Conservation (phyloP, 2,888 invertebrate genomes). For the Drepanosiphum platanoidis region DNA sequence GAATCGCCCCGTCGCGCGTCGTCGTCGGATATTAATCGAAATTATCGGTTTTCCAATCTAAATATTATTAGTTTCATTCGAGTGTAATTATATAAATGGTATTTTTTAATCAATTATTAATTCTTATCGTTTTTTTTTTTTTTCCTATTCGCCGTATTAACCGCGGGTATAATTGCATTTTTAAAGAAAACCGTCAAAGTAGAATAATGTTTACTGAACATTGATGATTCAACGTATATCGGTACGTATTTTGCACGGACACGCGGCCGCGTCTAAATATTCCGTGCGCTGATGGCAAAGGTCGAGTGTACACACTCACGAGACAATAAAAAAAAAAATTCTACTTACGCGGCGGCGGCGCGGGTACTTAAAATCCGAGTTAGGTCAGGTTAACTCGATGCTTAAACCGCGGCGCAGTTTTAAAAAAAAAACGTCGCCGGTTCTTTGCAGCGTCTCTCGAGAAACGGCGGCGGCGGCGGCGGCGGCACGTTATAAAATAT, state of each 20-base stretch:
- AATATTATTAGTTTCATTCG: background rate
- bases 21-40: background rate
- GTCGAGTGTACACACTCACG: constrained; percentile 8
- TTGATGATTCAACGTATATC: background rate
- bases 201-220: background rate
- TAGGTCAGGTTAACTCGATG: constrained; percentile 29
- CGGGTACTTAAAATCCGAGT: constrained; percentile 35
- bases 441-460: background rate
- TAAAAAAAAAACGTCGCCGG: background rate
- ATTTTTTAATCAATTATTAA: background rate
- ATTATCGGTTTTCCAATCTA: background rate
- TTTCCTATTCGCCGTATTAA: too few species aligned
- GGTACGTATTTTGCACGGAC: background rate
- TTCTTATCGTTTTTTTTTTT: too few species aligned
- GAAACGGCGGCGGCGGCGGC: background rate
- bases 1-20: too few species aligned
- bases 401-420: constrained; percentile 3
- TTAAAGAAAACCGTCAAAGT: background rate
- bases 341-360: background rate
- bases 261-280: background rate
- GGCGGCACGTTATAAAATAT: too few species aligned
- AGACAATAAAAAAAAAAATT: constrained; percentile 38
- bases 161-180: too few species aligned
- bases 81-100: background rate
- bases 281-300: background rate